Conservation (phyloP, 2,888 invertebrate species). For the Leistus spinibarbis region DNA sequence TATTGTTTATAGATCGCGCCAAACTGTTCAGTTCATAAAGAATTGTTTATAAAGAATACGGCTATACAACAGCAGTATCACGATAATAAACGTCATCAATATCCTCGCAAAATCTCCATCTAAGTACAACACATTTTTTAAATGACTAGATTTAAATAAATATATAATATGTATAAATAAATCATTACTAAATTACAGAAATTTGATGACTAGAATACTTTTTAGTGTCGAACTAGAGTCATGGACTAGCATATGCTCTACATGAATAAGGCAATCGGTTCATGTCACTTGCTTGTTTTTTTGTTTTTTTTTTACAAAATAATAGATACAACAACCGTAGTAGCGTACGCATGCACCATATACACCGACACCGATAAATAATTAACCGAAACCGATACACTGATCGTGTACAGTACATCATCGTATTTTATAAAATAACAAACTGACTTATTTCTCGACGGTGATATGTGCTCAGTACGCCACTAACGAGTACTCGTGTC, state of each 20-base stretch:
- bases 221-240: slow-evolving; percentile 38
- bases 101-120: slow-evolving; percentile 31
- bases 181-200: slow-evolving; percentile 37
- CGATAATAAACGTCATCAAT: background rate
- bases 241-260: slow-evolving; percentile 39
- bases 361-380: no score
- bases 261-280: slow-evolving; percentile 40
- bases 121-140: slow-evolving; percentile 37
- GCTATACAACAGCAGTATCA: background rate
- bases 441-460: background rate
- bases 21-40: no score
- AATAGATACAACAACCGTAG: slow-evolving; percentile 33
- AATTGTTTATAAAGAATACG: background rate
- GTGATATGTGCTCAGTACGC: slow-evolving; percentile 1
- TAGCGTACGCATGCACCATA: slow-evolving; percentile 19
- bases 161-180: slow-evolving; percentile 26
- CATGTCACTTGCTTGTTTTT: slow-evolving; percentile 32
- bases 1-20: no score
- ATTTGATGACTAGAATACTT: slow-evolving; percentile 34
- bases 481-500: background rate
- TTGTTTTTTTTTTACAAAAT: slow-evolving; percentile 36
- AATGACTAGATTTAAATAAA: slow-evolving; percentile 36
- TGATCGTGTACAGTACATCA: background rate
- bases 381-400: slow-evolving; percentile 9
- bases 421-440: slow-evolving; percentile 2